These are phyloP conservation scores for Ceuthmochares aereus DNA, from an alignment of 2,113 vertebrate genomes.

Conservation along the genomic window DNA sequence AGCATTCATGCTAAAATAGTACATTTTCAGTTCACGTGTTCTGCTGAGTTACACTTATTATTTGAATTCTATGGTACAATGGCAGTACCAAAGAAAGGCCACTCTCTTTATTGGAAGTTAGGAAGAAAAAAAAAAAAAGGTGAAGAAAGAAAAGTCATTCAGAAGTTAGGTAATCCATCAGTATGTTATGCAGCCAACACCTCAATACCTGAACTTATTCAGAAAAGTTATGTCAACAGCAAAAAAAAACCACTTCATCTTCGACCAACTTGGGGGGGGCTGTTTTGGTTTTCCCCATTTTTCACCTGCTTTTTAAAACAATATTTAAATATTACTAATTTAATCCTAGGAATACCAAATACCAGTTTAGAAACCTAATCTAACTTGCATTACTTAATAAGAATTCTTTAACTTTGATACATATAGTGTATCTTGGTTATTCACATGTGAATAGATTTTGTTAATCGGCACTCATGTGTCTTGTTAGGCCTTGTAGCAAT, in stretches of 20 bases:
- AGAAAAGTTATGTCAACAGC: background rate
- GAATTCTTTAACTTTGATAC: background rate
- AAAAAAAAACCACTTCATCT: background rate
- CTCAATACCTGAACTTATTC: background rate
- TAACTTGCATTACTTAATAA: background rate
- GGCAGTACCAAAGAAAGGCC: background rate
- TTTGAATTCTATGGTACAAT: background rate
- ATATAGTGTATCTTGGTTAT: background rate
- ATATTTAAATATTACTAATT: background rate
- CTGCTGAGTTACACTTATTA: background rate
- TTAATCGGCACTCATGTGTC: background rate
- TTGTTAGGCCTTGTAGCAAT: background rate
- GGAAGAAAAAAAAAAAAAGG: background rate
- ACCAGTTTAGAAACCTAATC: background rate
- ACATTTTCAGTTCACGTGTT: background rate
- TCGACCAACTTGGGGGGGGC: background rate
- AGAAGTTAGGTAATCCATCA: background rate
- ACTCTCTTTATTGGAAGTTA: accelerated
- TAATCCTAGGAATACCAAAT: background rate
- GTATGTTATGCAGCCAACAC: background rate
- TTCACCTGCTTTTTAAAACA: background rate
- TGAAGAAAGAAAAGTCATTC: background rate
- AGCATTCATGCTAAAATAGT: background rate
- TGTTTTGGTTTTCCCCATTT: background rate
- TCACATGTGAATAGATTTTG: background rate